Base-by-base conservation (phyloP, 2,797 vertebrate species). In the Hypotaenidia okinawae region DNA sequence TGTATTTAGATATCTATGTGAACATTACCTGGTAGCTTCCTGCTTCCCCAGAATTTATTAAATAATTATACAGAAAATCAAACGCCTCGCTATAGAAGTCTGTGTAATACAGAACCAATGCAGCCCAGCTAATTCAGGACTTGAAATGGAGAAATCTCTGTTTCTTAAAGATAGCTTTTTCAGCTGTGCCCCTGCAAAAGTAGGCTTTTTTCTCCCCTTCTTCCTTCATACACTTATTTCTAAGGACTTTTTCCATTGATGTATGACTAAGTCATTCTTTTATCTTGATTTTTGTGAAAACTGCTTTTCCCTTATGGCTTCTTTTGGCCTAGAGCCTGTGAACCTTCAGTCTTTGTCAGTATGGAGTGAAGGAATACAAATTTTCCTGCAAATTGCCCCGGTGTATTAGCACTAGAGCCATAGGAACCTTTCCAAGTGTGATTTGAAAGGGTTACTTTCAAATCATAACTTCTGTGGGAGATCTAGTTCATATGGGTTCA, bases 361-460 rank as follows among this genome's bases (percentile, higher is more conserved):
- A 54, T 17, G 51, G 85, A 94, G 79, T 77, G 84, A 87, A 96
- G 45, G 86, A 93, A 93, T 95, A 77, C 1, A 32, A 84, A 76
- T 51, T 94, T 89, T 90, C 81, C 83, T 91, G 77, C 67, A 62
- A 90, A 87, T 96, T 94, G 90, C 88, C 92, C 83, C 64, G 47
- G 80, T 89, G 83, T 72, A 83, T 96, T 92, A 87, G 61, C 78
- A 80, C 39, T 68, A 57, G 70, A 83, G 80, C 37, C 83, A 24
- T n/a, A 61, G 64, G 70, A 96, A 82, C 59, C 70, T 94, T 94
- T 95, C 91, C 91, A 64, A 87, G 85, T 32, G 68, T 91, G 87
- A 72, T 96, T 96, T 96, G 89, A 96, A 97, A 94, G 94, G 30
- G 45, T 74, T 93, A 39, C 86, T 92, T 96, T 97, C 88, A 95